Evolutionary conservation across 2,113 vertebrate genomes (phyloP).

Genomic region (Elaphurus davidianus): DNA sequence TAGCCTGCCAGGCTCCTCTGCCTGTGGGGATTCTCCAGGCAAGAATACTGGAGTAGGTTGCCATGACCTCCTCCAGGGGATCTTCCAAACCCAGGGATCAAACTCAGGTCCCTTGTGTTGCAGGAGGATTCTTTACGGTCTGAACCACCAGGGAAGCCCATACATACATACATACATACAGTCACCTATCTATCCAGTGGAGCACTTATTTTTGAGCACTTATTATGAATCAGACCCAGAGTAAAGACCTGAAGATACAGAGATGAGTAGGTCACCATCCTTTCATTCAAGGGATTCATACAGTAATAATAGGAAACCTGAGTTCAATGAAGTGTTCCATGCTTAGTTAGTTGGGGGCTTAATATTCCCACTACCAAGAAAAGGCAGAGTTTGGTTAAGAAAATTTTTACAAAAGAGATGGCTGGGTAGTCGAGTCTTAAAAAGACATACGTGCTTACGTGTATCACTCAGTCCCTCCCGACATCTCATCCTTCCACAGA

Average conservation of each 20-base stretch:
- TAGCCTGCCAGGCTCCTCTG: background rate
- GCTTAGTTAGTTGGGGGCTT: background rate
- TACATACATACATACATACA: background rate
- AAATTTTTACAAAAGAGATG: background rate
- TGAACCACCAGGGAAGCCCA: background rate
- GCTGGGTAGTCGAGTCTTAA: background rate
- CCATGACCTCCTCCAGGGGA: background rate
- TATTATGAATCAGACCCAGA: background rate
- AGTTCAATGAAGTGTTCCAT: background rate
- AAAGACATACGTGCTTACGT: background rate
- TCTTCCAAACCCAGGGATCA: background rate
- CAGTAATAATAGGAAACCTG: background rate
- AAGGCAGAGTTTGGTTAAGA: background rate
- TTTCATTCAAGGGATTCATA: background rate
- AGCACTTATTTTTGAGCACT: background rate
- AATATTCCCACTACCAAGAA: background rate
- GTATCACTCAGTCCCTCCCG: background rate
- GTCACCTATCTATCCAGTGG: background rate
- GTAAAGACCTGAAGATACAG: background rate
- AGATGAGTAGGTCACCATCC: background rate
- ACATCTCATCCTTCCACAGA: background rate
- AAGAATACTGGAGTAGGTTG: background rate
- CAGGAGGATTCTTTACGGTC: background rate
- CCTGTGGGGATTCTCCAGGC: background rate
- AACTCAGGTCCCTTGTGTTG: background rate